Evolutionary conservation across 2,888 invertebrate species (phyloP), one percentile per base, ranked within the genome.

Genomic region (Aleiodes alternator): DNA sequence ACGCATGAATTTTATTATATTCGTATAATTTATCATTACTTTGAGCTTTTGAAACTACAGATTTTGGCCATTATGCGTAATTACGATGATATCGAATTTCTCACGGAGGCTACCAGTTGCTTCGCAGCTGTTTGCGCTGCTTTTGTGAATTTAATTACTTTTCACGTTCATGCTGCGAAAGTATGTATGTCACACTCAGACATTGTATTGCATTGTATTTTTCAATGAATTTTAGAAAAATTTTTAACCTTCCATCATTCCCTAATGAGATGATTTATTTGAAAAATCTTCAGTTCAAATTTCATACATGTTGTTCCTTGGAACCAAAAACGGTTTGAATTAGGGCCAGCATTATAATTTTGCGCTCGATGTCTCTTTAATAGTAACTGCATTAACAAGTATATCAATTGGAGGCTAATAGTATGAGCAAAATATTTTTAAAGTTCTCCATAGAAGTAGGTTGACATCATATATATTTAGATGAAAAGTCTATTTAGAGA

Each of bases 61-160:
- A 29, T 73, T 23, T 5, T 50, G 11, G 73, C 59, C 0, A 38
- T 69, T 16, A 14, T 61, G n/a, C 34, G n/a, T 12, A 11, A 69
- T 29, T 53, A 5, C 11, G 53, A 69, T 14, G 74, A 74, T 51
- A 7, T 23, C 6, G 74, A 69, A 16, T 12, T 74, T 12, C 8
- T 74, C 12, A 14, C 69, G 6, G 74, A 74, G 53, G 29, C 69
- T 7, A 8, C 55, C 1, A 50, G 59, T 12, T 59, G 69, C 11
- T 61, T 74, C n/a, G 23, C 69, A 7, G 43, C 48, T 51, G 59
- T 31, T 29, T 12, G 59, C 5, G 11, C 34, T 1, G 14, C 1
- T 31, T 14, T 48, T 11, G 9, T 23, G 9, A 74, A 74, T 23
- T 59, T 43, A 9, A 7, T 38, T 7, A 70, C 34, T 12, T 55